Evolutionary conservation across 2,888 invertebrate species (phyloP), one percentile per base, ranked within the genome.

Genomic region (Empis livida): DNA sequence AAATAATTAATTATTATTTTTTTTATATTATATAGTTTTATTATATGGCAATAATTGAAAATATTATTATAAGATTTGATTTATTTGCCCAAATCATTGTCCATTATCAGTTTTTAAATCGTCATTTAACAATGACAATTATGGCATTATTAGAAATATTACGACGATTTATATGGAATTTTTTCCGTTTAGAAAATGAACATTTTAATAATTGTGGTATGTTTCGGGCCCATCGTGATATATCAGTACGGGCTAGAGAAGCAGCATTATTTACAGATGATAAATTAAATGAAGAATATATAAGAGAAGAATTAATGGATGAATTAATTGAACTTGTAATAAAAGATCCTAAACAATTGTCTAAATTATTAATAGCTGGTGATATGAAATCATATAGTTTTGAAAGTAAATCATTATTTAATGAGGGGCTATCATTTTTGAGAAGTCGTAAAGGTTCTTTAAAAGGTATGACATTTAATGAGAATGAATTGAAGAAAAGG

Each of bases 171-270:
- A 79, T 91, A 13, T 90, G 90, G 90, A 90, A 90, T 64, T 90
- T 84, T 62, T 88, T 90, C 71, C 86, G 89, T 2, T 68, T 90
- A 55, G 90, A 90, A 69, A 90, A 91, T 68, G 90, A 90, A 62
- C 89, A 91, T 65, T 70, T 91, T 50, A 90, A 91, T 68, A 90
- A 90, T 67, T 90, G 89, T 67, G 90, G 90, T 71, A 80, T 81
- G 68, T 91, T 91, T 73, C 75, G 90, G 64, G 90, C 90, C 10
- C 89, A 90, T 1, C 71, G 90, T 43, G 90, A 90, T 64, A 90
- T 90, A 51, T 84, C 83, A 2, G 81, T 86, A 11, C 23, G 23
- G 9, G 6, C 23, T 9, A 27, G 23, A 27, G 23, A 8, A 27
- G 23, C 23, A 8, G 23, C 23, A 27, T 27, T 27, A 27, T 27